Evolutionary conservation across 2,113 vertebrate species (phyloP), one percentile per base, ranked within the genome.

Genomic region (Caranx ignobilis): DNA sequence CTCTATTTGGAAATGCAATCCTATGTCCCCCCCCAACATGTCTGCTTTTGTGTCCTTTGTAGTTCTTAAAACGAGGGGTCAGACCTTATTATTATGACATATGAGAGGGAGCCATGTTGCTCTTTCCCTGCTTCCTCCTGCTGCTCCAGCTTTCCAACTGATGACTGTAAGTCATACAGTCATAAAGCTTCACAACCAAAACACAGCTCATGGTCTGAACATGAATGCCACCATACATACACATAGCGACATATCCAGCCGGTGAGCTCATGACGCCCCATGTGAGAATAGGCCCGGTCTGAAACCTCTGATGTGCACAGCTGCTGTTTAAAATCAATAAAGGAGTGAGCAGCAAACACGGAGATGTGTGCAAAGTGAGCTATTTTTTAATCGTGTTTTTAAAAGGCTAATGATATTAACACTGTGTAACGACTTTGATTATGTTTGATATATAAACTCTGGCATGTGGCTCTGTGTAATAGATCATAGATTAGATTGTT

Each of bases 1-100:
- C 76, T 70, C 60, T 90, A 89, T 87, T 84, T 86, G 85, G 77
- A 75, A 80, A 81, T 65, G 43, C 39, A 84, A 88, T 67, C 75
- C 34, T 32, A 26, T 26, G 54, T 19, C 13, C 11, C 48, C 32
- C 26, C 54, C 13, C 55, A 50, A 68, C 68, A 68, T 47, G 71
- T 75, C 39, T 65, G 52, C 56, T 35, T 61, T 61, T 73, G 43
- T 79, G 43, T 64, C 63, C 61, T 57, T 63, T 71, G 21, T 41
- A 34, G 35, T 64, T 86, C 59, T 65, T 71, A 55, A 77, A 78
- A 83, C 52, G 45, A 74, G 50, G 21, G 80, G 78, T 86, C 86
- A 82, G 85, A 85, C 75, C 79, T 85, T 84, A 83, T 82, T 83
- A 83, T 82, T n/a, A 69, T 57, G 69, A 56, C 62, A 55, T 18